A percentile compares a stretch with the other conserved stretches of the same genome.
Conservation (phyloP, 2,797 vertebrate genomes). For the Trachurus trachurus region DNA sequence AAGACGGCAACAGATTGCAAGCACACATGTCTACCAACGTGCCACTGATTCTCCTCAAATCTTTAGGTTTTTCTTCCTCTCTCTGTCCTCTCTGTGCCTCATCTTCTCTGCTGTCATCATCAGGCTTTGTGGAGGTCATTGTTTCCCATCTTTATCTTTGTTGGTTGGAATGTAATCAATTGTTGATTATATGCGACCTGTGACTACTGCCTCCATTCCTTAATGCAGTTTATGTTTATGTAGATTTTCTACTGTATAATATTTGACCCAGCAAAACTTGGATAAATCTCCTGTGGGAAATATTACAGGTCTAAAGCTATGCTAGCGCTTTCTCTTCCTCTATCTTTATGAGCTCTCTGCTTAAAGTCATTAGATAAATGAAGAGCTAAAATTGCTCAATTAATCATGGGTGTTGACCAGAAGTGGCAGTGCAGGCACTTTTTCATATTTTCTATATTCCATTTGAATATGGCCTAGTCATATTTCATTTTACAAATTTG, state of each 20-base stretch:
- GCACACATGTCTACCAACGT: neutral
- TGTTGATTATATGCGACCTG: neutral
- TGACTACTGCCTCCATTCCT: neutral
- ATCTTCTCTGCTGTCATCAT: neutral
- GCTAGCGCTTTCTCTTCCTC: slow-evolving; percentile 6
- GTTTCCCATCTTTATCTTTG: neutral
- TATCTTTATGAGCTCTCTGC: slow-evolving; percentile 33
- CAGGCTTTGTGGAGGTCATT: neutral
- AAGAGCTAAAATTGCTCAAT: slow-evolving; percentile 41
- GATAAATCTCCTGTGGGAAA: neutral
- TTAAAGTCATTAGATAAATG: slow-evolving; percentile 57
- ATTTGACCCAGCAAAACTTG: neutral
- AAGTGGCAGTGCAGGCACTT: slow-evolving; percentile 20
- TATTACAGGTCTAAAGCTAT: neutral
- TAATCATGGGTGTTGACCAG: slow-evolving; percentile 43
- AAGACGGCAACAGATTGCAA: slow-evolving; percentile 13
- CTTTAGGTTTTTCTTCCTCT: neutral
- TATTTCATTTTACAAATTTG: slow-evolving; percentile 43
- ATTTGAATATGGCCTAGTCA: slow-evolving; percentile 28
- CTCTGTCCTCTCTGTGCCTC: neutral
- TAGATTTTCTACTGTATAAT: neutral
- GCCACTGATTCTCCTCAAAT: neutral
- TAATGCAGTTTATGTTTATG: slow-evolving; percentile 5
- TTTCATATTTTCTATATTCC: slow-evolving; percentile 25
- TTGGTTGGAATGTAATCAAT: neutral